Conservation (phyloP, 2,797 vertebrate genomes). For the Nannoperca obscura region DNA sequence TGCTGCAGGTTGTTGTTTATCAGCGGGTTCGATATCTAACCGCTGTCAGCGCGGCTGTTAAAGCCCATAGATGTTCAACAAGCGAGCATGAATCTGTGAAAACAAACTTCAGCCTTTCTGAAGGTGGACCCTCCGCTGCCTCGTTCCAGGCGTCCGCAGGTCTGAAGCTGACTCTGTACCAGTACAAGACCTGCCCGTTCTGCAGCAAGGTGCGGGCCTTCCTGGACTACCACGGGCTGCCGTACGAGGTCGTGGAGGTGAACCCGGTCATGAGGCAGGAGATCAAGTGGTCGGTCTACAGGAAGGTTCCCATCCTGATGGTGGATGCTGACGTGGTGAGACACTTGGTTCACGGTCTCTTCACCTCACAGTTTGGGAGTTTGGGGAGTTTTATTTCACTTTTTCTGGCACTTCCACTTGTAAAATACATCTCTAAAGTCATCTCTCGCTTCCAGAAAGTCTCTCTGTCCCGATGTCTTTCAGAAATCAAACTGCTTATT, state of each 20-base stretch:
- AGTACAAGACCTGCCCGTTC: slow-evolving; percentile 98
- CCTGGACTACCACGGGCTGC: slow-evolving; percentile 92
- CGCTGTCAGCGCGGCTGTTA: too few relatives aligned
- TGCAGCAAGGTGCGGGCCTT: slow-evolving; percentile 98
- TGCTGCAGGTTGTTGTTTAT: too few relatives aligned
- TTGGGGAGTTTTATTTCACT: neutral
- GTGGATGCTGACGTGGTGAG: slow-evolving; percentile 89
- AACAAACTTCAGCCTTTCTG: neutral
- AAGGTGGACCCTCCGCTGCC: neutral
- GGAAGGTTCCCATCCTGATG: slow-evolving; percentile 96
- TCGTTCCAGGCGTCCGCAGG: slow-evolving; percentile 65
- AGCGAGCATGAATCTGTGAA: too few relatives aligned
- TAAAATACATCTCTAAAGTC: neutral
- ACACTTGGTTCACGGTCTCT: neutral
- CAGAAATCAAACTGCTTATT: neutral
- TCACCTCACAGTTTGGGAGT: neutral
- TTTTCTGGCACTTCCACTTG: neutral
- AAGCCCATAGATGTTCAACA: too few relatives aligned
- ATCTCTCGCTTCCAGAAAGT: neutral
- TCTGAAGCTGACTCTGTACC: slow-evolving; percentile 91
- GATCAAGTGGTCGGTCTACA: slow-evolving; percentile 96
- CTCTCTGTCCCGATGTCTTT: neutral
- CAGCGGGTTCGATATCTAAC: too few relatives aligned
- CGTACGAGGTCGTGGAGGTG: slow-evolving; percentile 95
- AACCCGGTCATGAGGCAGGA: slow-evolving; percentile 95